Evolutionary conservation across 30 jellyfish, hydroid and myxozoan genomes (phyloP), one percentile per base, ranked within the genome.

Genomic region (Aurelia aurita complex sp. Pacific): DNA sequence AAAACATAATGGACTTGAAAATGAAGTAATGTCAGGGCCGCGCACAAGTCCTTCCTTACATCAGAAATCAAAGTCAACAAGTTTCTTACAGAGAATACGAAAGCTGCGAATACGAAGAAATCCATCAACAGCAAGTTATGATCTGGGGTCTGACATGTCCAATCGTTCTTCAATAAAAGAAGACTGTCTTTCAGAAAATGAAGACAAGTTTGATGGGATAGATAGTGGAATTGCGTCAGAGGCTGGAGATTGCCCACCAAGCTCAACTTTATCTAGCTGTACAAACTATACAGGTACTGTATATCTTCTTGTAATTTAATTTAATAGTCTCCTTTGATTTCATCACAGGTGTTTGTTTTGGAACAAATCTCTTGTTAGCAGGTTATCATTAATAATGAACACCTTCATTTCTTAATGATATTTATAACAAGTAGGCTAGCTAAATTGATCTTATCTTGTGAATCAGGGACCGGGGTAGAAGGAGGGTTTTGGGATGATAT

Each of bases 211-310:
- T 34, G 91, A 82, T 59, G 91, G 91, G 10, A 64, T 82, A 11
- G 95, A 86, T 42, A 86, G 95, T 67, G 95, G 95, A 3, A 86
- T 86, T 55, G 95, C 95, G 5, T 86, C 95, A 1, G 95, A 86
- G 70, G 66, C 83, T 2, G 86, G 95, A 1, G 95, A 76, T 62
- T 51, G 89, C 29, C 81, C 85, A 12, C 53, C 86, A 5, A 76
- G 95, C 62, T 73, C 95, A 69, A 57, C 83, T 1, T 61, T 86
- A 50, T 86, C 89, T 50, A 70, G 85, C 85, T 82, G 91, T 71
- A 82, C 91, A 9, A 69, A 82, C 73, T 71, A 52, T 43, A 82
- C 91, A 18, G 73, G 91, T 82, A 67, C 18, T 74, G 65, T 14
- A 12, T 35, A 19, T 10, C 18, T 34, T 57, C 38, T 64, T 16